These are phyloP conservation scores for Lindbergichthys nudifrons DNA, from an alignment of 2,797 vertebrate genomes.

Conservation along the genomic window DNA sequence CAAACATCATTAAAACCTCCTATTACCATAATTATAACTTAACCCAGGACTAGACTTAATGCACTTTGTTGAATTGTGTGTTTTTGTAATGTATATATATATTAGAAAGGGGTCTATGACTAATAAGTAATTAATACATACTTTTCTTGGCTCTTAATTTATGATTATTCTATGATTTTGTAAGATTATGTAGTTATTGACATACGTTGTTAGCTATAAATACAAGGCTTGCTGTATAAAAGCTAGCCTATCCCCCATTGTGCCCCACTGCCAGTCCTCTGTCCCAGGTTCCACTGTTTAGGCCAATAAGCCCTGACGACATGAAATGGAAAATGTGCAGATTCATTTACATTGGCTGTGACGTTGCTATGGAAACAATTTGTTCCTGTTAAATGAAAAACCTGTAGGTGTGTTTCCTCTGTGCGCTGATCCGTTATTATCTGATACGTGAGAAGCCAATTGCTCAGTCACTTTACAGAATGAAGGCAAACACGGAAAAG, in stretches of 20 bases:
- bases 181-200: not conserved
- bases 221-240: not conserved
- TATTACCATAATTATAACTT: too few species aligned
- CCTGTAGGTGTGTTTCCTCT: slow-evolving; percentile 38
- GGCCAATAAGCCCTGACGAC: slow-evolving; percentile 40
- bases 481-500: not conserved
- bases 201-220: not conserved
- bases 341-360: slow-evolving; percentile 62
- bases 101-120: too few species aligned
- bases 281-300: slow-evolving; percentile 27
- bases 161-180: too few species aligned
- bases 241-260: not conserved
- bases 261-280: slow-evolving; percentile 14
- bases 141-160: not conserved
- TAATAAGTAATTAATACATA: too few species aligned
- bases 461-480: not conserved
- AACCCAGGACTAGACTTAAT: too few species aligned
- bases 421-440: slow-evolving; percentile 29
- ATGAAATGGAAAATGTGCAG: slow-evolving; percentile 58
- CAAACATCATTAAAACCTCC: too few species aligned
- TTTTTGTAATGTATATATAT: too few species aligned
- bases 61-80: too few species aligned
- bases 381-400: slow-evolving; percentile 64
- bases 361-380: slow-evolving; percentile 76
- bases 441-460: slow-evolving; percentile 11